phyloP scores from a whole-genome alignment of 2,888 invertebrate genomes.

The Tenthredo distinguenda region DNA sequence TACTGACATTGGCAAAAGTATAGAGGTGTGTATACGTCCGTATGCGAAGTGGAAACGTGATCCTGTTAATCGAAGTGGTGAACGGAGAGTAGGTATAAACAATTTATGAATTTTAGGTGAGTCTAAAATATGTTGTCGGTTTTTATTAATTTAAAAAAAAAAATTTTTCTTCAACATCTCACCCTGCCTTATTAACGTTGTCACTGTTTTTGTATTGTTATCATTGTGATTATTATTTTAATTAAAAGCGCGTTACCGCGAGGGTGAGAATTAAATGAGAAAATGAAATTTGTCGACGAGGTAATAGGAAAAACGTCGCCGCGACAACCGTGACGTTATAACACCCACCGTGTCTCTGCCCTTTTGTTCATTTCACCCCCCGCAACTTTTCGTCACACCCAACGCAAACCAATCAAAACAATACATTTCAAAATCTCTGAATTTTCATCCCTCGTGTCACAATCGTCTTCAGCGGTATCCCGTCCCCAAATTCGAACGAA shows the following conservation, averaged over 20 bases:
- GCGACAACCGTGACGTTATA: neutral
- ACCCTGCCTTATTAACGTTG: neutral
- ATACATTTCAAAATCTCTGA: neutral
- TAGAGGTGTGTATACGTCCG: neutral
- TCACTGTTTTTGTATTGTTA: neutral
- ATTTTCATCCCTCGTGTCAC: neutral
- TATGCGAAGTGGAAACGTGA: neutral
- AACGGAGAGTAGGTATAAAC: neutral
- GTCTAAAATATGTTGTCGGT: neutral
- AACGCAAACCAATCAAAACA: conserved; percentile 1
- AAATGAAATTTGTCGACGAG: conserved; percentile 23
- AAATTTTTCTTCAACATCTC: neutral
- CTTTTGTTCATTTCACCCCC: conserved; percentile 2
- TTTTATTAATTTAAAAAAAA: neutral
- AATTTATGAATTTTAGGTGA: neutral
- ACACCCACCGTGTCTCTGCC: neutral
- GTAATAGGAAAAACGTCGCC: conserved; percentile 16
- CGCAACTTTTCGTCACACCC: neutral
- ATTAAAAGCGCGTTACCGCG: conserved; percentile 29
- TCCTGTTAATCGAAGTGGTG: neutral
- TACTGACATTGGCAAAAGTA: conserved; percentile 8
- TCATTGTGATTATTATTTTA: conserved; percentile 36
- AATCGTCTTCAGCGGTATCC: neutral
- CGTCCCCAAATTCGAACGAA: neutral
- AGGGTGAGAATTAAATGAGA: neutral